Evolutionary conservation across 2,797 vertebrate genomes (phyloP).

Genomic region (Acanthurus leucopareius): DNA sequence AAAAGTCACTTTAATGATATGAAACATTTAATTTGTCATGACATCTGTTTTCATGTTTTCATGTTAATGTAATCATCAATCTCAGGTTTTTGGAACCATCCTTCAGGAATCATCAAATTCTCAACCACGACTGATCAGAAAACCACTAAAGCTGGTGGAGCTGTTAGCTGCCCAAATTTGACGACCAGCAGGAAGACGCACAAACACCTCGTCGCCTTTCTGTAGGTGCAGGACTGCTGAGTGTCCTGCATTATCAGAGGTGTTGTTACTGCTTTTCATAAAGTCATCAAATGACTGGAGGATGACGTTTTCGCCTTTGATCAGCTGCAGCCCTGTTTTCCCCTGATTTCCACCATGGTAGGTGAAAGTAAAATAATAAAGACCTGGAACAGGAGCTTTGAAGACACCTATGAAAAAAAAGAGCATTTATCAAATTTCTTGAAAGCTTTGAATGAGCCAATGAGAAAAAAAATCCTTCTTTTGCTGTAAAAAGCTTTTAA

Average conservation of each 20-base stretch:
- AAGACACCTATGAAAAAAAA: not conserved
- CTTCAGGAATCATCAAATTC: no score
- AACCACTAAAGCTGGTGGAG: not conserved
- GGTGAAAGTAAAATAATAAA: not conserved
- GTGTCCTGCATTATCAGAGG: not conserved
- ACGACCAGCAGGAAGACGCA: not conserved
- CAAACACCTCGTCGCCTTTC: no score
- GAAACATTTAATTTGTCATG: no score
- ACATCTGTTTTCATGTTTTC: not conserved
- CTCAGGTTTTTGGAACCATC: not conserved
- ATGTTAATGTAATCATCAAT: not conserved
- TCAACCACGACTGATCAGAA: not conserved
- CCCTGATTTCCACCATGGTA: no score
- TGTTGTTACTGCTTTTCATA: rapidly evolving
- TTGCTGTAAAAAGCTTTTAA: no score
- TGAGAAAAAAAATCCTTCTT: no score
- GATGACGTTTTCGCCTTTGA: not conserved
- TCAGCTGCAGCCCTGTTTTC: not conserved
- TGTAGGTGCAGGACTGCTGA: not conserved
- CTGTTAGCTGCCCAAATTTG: not conserved
- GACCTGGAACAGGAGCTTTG: not conserved
- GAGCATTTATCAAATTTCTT: no score
- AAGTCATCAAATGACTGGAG: not conserved
- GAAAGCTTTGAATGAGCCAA: no score
- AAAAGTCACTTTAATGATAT: no score